Evolutionary conservation across 2,113 vertebrate species (phyloP).

Genomic region (Beaufortia kweichowensis): DNA sequence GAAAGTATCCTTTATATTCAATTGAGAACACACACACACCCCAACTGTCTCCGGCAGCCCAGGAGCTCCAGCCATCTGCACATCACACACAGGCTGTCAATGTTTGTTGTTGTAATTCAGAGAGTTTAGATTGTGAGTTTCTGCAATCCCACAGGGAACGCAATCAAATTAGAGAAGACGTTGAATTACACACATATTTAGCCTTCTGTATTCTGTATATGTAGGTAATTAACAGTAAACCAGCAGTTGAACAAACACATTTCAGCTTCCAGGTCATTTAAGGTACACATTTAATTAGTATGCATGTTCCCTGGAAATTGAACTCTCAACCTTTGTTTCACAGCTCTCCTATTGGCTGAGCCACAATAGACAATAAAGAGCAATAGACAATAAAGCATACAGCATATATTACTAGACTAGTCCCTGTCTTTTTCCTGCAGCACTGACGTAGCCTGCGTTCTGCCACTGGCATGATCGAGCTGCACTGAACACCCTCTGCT

Average conservation of each 20-base stretch:
- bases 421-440: not conserved
- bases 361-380: not conserved
- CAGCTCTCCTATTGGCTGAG: not conserved
- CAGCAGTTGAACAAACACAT: not conserved
- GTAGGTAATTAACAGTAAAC: not conserved
- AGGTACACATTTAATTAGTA: not conserved
- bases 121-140: conserved; percentile 12
- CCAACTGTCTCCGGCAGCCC: conserved; percentile 25
- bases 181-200: not conserved
- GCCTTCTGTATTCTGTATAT: not conserved
- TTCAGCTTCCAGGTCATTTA: not conserved
- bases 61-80: conserved; percentile 42
- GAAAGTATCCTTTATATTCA: conserved; percentile 11
- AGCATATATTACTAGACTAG: too few species aligned
- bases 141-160: conserved; percentile 12
- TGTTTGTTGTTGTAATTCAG: conserved; percentile 31
- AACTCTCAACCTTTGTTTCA: too few species aligned
- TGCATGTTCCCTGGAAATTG: not conserved
- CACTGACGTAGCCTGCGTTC: not conserved
- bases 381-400: not conserved
- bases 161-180: not conserved
- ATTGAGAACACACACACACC: not conserved
- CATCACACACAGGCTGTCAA: conserved; percentile 26
- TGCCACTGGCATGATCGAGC: not conserved
- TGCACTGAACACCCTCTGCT: conserved; percentile 5